Evolutionary conservation across 2,113 vertebrate species (phyloP), one percentile per base, ranked within the genome.

Genomic region (Chamaetylas fuelleborni): DNA sequence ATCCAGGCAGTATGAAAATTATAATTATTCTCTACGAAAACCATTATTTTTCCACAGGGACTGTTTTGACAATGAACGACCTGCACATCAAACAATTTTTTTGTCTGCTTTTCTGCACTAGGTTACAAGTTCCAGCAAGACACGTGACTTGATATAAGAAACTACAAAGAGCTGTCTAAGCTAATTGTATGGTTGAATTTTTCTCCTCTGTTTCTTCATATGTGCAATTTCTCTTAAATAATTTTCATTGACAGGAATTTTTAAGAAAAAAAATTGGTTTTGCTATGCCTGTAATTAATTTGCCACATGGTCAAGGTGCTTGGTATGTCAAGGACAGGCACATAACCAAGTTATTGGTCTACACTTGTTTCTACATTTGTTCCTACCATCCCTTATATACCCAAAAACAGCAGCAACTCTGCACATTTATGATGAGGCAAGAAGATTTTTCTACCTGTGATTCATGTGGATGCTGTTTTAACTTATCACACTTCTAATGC

Each of bases 401-500:
- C 42, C 15, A 34, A 45, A 56, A 69, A 42, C 34, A 81, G 53
- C 19, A 51, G 36, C 66, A 69, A 26, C 38, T 81, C 69, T 73
- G 74, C 33, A 50, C 61, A 34, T 67, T 54, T 85, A 38, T 34
- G 23, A 77, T 57, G 29, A 62, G 53, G 51, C 36, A 91, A 77
- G 76, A 91, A 82, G 25, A 90, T 80, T 72, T 17, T 0, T 54
- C 48, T 86, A 26, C 78, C 61, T 53, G 5, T 38, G 78, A 79
- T 79, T 95, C 56, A 64, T 42, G 71, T 2, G 19, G 60, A 19
- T 81, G 24, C 70, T 38, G 31, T 84, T 96, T 96, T 96, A 86
- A 78, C 48, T 92, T 87, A 38, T 85, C 81, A 93, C 22, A 58
- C 47, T 92, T 56, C 38, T 96, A 93, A 96, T n/a, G 43, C 77